Evolutionary conservation across 2,113 vertebrate genomes (phyloP), one percentile per base, ranked within the genome.

Genomic region (Mystacornis crossleyi): DNA sequence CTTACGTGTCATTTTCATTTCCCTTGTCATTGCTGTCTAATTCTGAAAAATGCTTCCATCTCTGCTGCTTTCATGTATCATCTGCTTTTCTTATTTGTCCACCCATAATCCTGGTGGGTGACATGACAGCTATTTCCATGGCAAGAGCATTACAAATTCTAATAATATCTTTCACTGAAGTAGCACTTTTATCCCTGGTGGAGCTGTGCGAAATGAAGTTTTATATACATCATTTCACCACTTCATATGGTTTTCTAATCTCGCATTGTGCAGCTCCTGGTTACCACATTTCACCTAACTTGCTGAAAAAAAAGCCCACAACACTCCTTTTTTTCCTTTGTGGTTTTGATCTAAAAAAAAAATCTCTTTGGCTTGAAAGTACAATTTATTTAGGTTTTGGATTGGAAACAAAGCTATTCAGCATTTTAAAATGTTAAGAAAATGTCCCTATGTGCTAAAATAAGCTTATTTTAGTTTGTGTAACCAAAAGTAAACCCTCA

Each of bases 81-180:
- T 92, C 64, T 82, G 55, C 78, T 93, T 54, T 64, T 91, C 66
- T 90, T 91, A 67, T 94, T 96, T 96, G 92, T 92, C 94, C 96
- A 94, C 64, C 29, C 10, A 23, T 93, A 97, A 96, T 88, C 92
- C 87, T 94, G 53, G 74, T 80, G 48, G 61, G 83, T 96, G 88
- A 92, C 65, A 66, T 88, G 93, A 96, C 84, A 96, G 93, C 88
- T 96, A 93, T 80, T 94, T 95, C 93, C 65, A 93, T 73, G 72
- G 94, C 61, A 90, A 84, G 43, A 94, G 82, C 67, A 90, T 92
- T 96, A 92, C 47, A 73, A 86, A 95, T 83, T 88, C 86, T 97
- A 94, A 93, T 95, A 95, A 75, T 93, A 86, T 61, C 69, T 95
- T 92, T 47, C 55, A 88, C 81, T 77, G 66, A 93, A 90, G 48